Conservation (phyloP, 2,113 vertebrate genomes). For the Chiloscyllium plagiosum region DNA sequence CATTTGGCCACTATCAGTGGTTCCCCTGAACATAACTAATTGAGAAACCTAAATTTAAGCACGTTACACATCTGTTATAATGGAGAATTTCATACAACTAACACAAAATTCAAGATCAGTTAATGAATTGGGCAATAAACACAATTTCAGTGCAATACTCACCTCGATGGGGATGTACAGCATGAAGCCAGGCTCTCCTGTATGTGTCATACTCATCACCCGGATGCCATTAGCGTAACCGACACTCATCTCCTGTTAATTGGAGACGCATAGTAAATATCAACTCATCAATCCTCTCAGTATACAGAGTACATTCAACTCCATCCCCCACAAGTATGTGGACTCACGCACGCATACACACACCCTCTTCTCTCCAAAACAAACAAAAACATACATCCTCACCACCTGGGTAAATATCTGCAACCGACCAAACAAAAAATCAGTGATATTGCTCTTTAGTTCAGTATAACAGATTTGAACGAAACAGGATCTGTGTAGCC, state of each 20-base stretch:
- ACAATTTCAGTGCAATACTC: not conserved
- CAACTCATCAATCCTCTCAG: conserved; percentile 20
- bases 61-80: not conserved
- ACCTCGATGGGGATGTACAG: conserved; percentile 98
- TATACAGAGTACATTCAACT: not conserved
- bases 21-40: not conserved
- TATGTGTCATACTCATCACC: conserved; percentile 99
- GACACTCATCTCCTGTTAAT: conserved; percentile 92
- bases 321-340: not conserved
- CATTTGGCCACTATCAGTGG: too few species aligned
- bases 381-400: not conserved
- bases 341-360: not conserved
- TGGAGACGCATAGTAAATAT: conserved; percentile 39
- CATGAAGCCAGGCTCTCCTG: conserved; percentile 95
- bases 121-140: not conserved
- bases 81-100: not conserved
- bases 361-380: not conserved
- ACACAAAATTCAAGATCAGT: not conserved
- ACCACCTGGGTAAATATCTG: not conserved
- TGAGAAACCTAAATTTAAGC: not conserved
- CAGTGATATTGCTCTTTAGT: not conserved
- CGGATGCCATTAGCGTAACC: conserved; percentile 96
- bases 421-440: not conserved
- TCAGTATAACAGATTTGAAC: not conserved
- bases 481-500: not conserved